Percentiles rank a stretch among this genome's conserved stretches.
These are phyloP conservation scores for Argyrosomus regius DNA, from an alignment of 2,797 vertebrate species.

Conservation along the genomic window DNA sequence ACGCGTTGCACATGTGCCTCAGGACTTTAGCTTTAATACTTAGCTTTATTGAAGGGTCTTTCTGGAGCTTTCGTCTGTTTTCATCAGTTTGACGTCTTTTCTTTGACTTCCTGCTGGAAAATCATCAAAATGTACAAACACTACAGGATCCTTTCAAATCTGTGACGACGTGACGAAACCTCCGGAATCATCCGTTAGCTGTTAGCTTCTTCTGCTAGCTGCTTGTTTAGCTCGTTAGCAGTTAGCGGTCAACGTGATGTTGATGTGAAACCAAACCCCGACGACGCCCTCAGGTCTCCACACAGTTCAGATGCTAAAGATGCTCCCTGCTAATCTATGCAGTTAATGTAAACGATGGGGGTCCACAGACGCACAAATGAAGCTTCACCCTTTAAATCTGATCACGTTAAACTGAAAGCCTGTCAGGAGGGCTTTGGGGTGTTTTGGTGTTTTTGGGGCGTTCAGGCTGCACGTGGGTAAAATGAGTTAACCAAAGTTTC, in stretches of 20 bases:
- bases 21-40: conserved; percentile 25
- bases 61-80: conserved; percentile 17
- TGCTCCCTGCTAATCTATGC: neutral
- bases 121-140: neutral
- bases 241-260: neutral
- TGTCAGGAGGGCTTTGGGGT: no score
- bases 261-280: neutral
- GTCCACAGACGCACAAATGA: no score
- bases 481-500: no score
- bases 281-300: neutral
- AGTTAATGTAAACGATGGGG: neutral
- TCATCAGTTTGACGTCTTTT: neutral
- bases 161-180: neutral
- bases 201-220: neutral
- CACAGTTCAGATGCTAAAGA: conserved; percentile 5
- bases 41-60: conserved; percentile 30
- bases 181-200: neutral
- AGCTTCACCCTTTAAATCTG: no score
- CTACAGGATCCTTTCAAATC: neutral
- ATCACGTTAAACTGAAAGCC: no score
- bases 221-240: neutral
- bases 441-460: no score
- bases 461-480: no score
- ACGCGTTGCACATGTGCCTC: conserved; percentile 22
- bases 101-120: neutral